Evolutionary conservation across 2,113 vertebrate genomes (phyloP).

Genomic region (Neogale vison): DNA sequence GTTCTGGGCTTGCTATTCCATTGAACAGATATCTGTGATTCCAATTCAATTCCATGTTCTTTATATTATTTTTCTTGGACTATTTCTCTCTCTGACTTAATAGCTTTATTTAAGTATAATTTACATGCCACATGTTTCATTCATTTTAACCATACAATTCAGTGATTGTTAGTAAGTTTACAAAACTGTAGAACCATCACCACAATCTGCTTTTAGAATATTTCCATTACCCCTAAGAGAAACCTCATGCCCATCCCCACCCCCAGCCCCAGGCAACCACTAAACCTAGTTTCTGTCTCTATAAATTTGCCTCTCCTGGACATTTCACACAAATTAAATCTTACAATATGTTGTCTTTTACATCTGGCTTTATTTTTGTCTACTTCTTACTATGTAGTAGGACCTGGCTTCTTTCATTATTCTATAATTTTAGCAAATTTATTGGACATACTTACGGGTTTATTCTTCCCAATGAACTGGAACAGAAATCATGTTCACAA

Average conservation of each 20-base stretch:
- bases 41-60: neutral
- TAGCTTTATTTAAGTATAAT: neutral
- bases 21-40: neutral
- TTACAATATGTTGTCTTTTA: neutral
- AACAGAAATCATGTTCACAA: neutral
- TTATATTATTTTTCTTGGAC: neutral
- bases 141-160: neutral
- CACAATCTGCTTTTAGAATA: slow-evolving; percentile 20
- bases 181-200: neutral
- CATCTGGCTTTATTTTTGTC: neutral
- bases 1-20: neutral
- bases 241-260: neutral
- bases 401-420: neutral
- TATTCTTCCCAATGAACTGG: neutral
- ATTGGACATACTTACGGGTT: neutral
- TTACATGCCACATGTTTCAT: neutral
- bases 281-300: neutral
- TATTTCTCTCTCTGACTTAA: neutral
- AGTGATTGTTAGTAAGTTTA: neutral
- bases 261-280: neutral
- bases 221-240: neutral
- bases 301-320: neutral
- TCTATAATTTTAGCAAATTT: neutral
- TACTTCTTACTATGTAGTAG: neutral
- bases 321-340: neutral